phyloP scores from a whole-genome alignment of 2,888 invertebrate species.

The Latrodectus hesperus region DNA sequence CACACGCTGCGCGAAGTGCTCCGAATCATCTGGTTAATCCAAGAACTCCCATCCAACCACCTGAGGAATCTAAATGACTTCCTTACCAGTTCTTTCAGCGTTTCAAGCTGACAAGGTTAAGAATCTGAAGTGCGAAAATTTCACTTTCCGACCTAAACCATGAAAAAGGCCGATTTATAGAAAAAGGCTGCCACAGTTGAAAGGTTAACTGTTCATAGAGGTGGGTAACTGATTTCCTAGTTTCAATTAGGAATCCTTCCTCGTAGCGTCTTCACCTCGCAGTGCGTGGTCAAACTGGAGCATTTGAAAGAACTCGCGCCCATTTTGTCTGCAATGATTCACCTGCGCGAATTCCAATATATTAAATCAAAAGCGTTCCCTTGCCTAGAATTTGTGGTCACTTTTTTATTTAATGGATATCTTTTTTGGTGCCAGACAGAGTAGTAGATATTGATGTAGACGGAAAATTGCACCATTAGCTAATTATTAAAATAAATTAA shows the following conservation, averaged over 20 bases:
- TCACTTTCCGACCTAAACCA: constrained; percentile 55
- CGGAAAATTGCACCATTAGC: too few species aligned
- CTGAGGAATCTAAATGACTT: constrained; percentile 48
- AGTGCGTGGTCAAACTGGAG: constrained; percentile 34
- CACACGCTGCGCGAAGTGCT: constrained; percentile 4
- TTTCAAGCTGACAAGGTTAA: constrained; percentile 28
- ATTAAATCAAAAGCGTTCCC: constrained; percentile 18
- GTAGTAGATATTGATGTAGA: neutral
- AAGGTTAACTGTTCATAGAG: constrained; percentile 33
- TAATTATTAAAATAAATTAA: too few species aligned
- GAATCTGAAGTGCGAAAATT: constrained; percentile 50
- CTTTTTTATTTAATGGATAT: neutral
- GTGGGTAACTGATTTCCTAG: constrained; percentile 46
- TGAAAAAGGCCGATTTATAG: constrained; percentile 11
- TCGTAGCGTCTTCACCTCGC: constrained; percentile 32
- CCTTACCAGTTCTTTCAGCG: constrained; percentile 20
- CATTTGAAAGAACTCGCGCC: neutral
- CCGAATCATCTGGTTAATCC: constrained; percentile 22
- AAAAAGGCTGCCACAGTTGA: constrained; percentile 33
- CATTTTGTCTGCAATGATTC: constrained; percentile 12
- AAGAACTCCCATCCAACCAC: constrained; percentile 26
- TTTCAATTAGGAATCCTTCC: constrained; percentile 52
- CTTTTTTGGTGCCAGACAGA: constrained; percentile 4
- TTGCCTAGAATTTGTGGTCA: neutral
- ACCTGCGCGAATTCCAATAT: constrained; percentile 1